Percentiles rank a stretch among this genome's conserved stretches.
Conservation (phyloP, 2,797 vertebrate genomes). For the Hylomyscus alleni region DNA sequence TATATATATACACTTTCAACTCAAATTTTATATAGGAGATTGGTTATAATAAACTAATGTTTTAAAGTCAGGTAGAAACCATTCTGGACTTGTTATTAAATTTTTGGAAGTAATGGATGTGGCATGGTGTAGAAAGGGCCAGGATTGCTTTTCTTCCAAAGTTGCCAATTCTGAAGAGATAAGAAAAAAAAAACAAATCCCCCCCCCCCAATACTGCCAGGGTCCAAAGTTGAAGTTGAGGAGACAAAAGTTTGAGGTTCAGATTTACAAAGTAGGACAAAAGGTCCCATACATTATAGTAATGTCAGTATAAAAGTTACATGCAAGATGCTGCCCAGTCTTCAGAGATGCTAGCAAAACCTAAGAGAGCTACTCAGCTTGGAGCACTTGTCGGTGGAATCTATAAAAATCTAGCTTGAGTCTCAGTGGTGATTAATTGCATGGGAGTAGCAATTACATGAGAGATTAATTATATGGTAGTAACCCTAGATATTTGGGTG, state of each 20-base stretch:
- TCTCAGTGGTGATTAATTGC: slow-evolving; percentile 34
- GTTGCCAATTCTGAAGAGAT: slow-evolving; percentile 30
- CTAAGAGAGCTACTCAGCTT: background rate
- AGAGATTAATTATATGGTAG: background rate
- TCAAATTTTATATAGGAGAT: background rate
- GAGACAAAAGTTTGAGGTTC: background rate
- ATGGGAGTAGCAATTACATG: background rate
- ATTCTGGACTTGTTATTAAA: slow-evolving; percentile 34
- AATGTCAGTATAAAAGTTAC: background rate
- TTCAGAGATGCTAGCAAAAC: slow-evolving; percentile 20
- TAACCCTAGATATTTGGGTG: background rate
- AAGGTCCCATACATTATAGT: background rate
- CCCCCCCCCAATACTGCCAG: background rate
- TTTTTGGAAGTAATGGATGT: slow-evolving; percentile 37
- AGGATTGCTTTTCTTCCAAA: background rate
- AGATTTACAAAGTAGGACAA: slow-evolving; percentile 16
- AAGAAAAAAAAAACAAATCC: background rate
- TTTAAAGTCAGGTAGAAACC: slow-evolving; percentile 59
- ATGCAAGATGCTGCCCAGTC: background rate
- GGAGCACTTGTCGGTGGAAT: background rate
- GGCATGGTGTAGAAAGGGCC: background rate
- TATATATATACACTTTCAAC: background rate
- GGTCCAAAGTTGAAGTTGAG: background rate
- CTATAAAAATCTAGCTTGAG: slow-evolving; percentile 28
- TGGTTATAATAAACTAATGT: slow-evolving; percentile 24